Evolutionary conservation across 2,888 invertebrate species (phyloP), one percentile per base, ranked within the genome.

Genomic region (Calliphora vomitoria): DNA sequence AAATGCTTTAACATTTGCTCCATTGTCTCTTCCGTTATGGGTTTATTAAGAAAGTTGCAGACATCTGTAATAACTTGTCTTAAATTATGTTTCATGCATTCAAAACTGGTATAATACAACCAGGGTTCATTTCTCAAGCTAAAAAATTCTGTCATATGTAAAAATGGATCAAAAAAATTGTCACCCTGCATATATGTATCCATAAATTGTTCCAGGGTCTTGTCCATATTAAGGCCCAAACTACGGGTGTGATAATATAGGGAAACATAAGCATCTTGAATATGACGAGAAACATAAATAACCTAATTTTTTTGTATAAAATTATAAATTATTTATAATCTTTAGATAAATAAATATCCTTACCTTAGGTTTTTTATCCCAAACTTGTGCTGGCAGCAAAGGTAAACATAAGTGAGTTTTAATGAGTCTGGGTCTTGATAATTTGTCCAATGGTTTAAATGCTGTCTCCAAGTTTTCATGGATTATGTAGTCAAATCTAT

Each of bases 201-300:
- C 0, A 92, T 13, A 81, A 50, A 90, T 13, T 91, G 71, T 1
- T 91, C 86, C 0, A 91, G 68, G 0, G 89, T 86, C 20, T 88
- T 85, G 0, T 90, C 90, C 80, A 89, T 88, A 5, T 44, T 3
- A 0, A n/a, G n/a, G 6, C 91, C 91, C 20, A 89, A 0, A 0
- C 79, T 89, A 6, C 89, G 85, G 0, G 4, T 5, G 35, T 91
- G 95, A 92, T 97, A 96, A 91, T 96, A 98, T 91, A 95, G 96
- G 0, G 98, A 98, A 0, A 97, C 96, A 0, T 95, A 95, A 0
- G 97, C 96, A 92, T 98, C 98, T 91, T 97, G 96, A 0, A 97
- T 97, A 93, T 98, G 97, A 82, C 98, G 94, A 0, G 96, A 96
- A 0, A 98, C 96, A 91, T 97, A 98, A 75, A 98, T 95, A 25